Conservation (phyloP, 2,888 invertebrate genomes). For the Tanytarsus gracilentus region DNA sequence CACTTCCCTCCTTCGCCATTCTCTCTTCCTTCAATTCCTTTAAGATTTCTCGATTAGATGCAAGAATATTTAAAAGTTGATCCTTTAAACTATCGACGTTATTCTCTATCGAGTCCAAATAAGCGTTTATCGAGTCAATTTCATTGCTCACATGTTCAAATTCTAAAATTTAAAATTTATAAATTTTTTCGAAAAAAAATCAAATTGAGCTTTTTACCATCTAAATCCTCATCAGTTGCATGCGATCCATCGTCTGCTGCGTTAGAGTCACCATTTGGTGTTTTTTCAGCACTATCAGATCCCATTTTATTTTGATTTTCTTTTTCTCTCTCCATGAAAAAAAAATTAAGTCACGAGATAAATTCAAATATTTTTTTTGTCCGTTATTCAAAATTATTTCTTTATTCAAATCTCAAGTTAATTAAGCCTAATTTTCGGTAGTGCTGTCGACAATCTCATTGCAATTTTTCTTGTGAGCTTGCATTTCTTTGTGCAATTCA, state of each 20-base stretch:
- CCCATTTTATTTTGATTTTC: neutral
- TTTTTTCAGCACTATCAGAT: neutral
- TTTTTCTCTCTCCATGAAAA: neutral
- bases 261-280: neutral
- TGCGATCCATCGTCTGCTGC: neutral
- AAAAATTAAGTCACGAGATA: slow-evolving; percentile 5
- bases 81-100: slow-evolving; percentile 20
- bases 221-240: neutral
- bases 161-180: neutral
- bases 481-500: neutral
- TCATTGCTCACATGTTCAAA: neutral
- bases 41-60: slow-evolving; percentile 11
- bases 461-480: slow-evolving; percentile 8
- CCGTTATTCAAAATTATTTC: neutral
- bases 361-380: neutral
- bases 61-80: neutral
- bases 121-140: neutral
- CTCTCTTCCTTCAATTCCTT: slow-evolving; percentile 18
- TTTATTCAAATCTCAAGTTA: neutral
- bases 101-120: neutral
- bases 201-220: neutral
- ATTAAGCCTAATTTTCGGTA: neutral
- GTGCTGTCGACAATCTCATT: neutral
- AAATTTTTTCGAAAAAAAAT: neutral
- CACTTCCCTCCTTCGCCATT: neutral